Conservation (phyloP, 2,888 invertebrate genomes). For the Lamellibrachia columna region DNA sequence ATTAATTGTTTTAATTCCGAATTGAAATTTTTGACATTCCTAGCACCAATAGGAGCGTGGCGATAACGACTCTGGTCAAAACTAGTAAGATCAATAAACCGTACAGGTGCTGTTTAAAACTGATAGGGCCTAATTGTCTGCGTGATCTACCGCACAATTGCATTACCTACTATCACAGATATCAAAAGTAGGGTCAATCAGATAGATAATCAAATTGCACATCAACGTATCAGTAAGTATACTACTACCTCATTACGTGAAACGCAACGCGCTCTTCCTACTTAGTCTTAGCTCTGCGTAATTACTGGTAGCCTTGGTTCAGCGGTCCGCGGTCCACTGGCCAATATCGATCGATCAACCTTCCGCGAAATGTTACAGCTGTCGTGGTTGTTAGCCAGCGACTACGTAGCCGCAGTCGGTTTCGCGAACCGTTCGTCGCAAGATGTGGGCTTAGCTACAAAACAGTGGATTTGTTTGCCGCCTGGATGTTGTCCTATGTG, state of each 20-base stretch:
- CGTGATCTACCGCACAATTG: not conserved
- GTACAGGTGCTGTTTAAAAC: too few relatives aligned
- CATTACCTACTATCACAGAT: not conserved
- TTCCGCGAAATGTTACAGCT: not conserved
- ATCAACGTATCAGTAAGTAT: not conserved
- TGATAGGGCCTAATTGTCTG: too few relatives aligned
- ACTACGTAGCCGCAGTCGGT: not conserved
- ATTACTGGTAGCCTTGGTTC: not conserved
- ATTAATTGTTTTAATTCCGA: too few relatives aligned
- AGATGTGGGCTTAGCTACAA: not conserved
- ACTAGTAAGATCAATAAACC: too few relatives aligned
- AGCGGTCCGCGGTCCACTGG: not conserved
- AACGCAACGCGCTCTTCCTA: not conserved
- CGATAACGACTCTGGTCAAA: too few relatives aligned
- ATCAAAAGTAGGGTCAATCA: not conserved
- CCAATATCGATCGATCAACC: not conserved
- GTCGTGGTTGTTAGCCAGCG: not conserved
- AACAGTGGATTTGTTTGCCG: not conserved
- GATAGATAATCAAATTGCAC: not conserved
- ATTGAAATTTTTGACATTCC: too few relatives aligned
- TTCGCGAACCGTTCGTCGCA: not conserved
- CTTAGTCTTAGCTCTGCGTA: not conserved
- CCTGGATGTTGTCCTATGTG: not conserved
- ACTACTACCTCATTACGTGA: not conserved
- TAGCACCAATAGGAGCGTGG: too few relatives aligned